Percentiles rank a stretch among this genome's conserved stretches.
Evolutionary conservation across 2,113 vertebrate genomes (phyloP).

Genomic region (Embiotoca jacksoni): DNA sequence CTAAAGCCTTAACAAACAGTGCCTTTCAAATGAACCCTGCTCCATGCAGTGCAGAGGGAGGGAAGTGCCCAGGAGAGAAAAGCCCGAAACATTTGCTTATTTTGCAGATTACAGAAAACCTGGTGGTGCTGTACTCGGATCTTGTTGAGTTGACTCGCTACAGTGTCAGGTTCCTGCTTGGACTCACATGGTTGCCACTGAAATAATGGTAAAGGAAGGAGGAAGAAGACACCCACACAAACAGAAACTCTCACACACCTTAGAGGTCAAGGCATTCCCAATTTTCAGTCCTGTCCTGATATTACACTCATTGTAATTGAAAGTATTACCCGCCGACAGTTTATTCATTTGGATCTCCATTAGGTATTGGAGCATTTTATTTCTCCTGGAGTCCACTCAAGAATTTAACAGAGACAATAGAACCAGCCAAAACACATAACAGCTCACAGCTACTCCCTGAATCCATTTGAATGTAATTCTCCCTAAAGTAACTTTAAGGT

Average conservation of each 20-base stretch:
- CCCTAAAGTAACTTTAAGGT: too few species aligned
- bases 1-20: slow-evolving; percentile 85
- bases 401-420: too few species aligned
- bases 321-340: too few species aligned
- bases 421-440: not conserved
- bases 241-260: not conserved
- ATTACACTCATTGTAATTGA: too few species aligned
- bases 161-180: slow-evolving; percentile 21
- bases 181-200: not conserved
- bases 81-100: slow-evolving; percentile 74
- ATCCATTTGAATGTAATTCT: too few species aligned
- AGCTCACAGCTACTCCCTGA: not conserved
- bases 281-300: too few species aligned
- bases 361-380: not conserved
- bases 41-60: slow-evolving; percentile 72
- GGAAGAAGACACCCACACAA: not conserved
- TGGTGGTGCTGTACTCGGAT: slow-evolving; percentile 47
- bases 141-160: slow-evolving; percentile 42
- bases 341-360: too few species aligned
- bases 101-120: slow-evolving; percentile 77
- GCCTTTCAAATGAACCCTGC: slow-evolving; percentile 83
- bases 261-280: not conserved
- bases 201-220: not conserved
- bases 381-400: not conserved
- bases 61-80: slow-evolving; percentile 65